Evolutionary conservation across 2,888 invertebrate genomes (phyloP).

Genomic region (Muschampia plurimacula): DNA sequence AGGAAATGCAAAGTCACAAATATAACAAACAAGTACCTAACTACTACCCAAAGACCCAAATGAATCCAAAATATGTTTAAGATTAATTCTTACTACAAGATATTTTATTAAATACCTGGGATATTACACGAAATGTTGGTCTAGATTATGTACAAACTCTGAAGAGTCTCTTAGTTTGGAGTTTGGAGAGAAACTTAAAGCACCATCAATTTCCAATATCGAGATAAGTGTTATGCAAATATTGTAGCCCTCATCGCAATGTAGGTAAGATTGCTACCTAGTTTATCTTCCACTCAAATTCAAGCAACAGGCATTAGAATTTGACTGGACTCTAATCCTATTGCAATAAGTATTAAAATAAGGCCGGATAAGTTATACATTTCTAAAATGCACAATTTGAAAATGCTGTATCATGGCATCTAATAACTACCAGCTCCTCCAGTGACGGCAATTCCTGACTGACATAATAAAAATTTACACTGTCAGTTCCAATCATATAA

Average conservation of each 20-base stretch:
- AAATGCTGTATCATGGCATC: not conserved
- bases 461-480: slow-evolving; percentile 21
- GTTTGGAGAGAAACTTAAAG: not conserved
- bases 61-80: too few species aligned
- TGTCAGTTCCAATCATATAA: slow-evolving; percentile 24
- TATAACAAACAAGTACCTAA: too few species aligned
- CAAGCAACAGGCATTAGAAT: not conserved
- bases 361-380: not conserved
- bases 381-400: not conserved
- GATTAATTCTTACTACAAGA: too few species aligned
- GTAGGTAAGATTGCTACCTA: not conserved
- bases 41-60: too few species aligned
- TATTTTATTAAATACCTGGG: too few species aligned
- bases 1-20: too few species aligned
- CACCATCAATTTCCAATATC: not conserved
- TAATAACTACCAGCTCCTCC: not conserved
- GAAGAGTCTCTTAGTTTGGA: not conserved
- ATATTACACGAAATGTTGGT: too few species aligned
- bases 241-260: not conserved
- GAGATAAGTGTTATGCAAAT: not conserved
- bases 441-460: not conserved
- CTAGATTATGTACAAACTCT: too few species aligned
- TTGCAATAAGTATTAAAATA: too few species aligned
- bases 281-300: not conserved
- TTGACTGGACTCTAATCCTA: too few species aligned